Base-by-base conservation (phyloP, 2,888 invertebrate species). In the Sturmia bella region DNA sequence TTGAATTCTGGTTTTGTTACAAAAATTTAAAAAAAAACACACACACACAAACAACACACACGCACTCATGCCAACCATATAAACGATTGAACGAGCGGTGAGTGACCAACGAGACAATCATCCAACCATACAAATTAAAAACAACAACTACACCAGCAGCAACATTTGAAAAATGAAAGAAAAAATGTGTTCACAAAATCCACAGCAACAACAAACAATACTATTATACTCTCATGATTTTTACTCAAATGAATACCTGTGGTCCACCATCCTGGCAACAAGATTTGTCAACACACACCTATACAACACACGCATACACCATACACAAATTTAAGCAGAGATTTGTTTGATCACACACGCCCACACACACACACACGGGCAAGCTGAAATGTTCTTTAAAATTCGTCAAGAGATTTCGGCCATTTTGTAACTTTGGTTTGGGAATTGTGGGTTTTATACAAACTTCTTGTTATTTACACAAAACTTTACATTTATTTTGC, bases 201-300 rank as follows among this genome's bases (percentile, higher is more conserved):
- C 27, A 48, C 48, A 19, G 39, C 27, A 64, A 56, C 24, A 43
- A 52, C 52, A 50, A 81, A 76, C 72, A 77, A 56, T 3, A 66
- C 76, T 77, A 82, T 82, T 82, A 78, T 70, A 74, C 52, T 82
- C 82, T 70, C 77, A 78, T 82, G 82, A 82, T 82, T 82, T 78
- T 63, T 70, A 74, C 69, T 69, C 82, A 82, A 82, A 74, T 82
- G 74, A 82, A 82, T 82, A 82, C 82, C 82, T 82, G 82, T 70
- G 82, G 82, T 82, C 82, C 77, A 82, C 80, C 80, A 74, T 74
- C 54, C 52, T 78, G 73, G 82, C 77, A 82, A 78, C 74, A 78
- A 78, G 77, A 82, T 82, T 82, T 82, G 77, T 82, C 82, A 81
- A 75, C 83, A 80, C 59, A 69, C 15, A 48, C 12, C 32, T 12